Percentiles rank a stretch among this genome's conserved stretches.
These are phyloP conservation scores for Catagonus wagneri DNA, from an alignment of 2,113 vertebrate species.

Conservation along the genomic window DNA sequence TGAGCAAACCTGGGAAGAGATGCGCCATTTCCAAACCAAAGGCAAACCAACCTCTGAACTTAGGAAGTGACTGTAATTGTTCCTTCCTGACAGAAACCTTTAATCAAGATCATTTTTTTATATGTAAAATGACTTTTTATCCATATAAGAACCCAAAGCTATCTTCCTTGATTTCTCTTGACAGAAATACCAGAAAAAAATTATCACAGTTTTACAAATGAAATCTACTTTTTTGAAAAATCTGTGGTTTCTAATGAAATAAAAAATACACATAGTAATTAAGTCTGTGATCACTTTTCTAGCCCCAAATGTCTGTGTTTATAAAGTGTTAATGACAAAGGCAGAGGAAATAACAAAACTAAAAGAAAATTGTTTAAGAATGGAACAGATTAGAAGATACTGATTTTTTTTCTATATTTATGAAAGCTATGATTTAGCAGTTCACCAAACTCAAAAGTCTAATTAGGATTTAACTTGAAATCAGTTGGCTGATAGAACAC, in stretches of 20 bases:
- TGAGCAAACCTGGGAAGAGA: not conserved
- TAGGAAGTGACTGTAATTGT: not conserved
- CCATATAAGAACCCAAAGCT: not conserved
- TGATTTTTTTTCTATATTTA: not conserved
- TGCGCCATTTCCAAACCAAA: constrained; percentile 24
- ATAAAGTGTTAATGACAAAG: constrained; percentile 23
- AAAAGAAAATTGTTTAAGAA: not conserved
- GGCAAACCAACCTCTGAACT: not conserved
- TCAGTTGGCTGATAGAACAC: constrained; percentile 11
- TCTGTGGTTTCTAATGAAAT: not conserved
- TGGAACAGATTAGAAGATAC: not conserved
- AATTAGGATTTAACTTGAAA: constrained; percentile 62
- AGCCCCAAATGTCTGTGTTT: not conserved
- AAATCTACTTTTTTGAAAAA: constrained; percentile 1
- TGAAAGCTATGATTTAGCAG: constrained; percentile 27
- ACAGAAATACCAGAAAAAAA: not conserved
- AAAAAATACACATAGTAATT: not conserved
- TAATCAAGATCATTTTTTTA: constrained; percentile 22
- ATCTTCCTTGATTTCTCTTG: constrained; percentile 36
- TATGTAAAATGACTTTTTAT: not conserved
- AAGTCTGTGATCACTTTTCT: not conserved
- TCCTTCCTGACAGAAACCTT: constrained; percentile 20
- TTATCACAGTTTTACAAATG: not conserved
- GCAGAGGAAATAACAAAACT: not conserved
- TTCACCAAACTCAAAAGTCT: constrained; percentile 50